A percentile compares a stretch with the other conserved stretches of the same genome.
Conservation (phyloP, 2,888 invertebrate genomes). For the Drosophila lacicola region DNA sequence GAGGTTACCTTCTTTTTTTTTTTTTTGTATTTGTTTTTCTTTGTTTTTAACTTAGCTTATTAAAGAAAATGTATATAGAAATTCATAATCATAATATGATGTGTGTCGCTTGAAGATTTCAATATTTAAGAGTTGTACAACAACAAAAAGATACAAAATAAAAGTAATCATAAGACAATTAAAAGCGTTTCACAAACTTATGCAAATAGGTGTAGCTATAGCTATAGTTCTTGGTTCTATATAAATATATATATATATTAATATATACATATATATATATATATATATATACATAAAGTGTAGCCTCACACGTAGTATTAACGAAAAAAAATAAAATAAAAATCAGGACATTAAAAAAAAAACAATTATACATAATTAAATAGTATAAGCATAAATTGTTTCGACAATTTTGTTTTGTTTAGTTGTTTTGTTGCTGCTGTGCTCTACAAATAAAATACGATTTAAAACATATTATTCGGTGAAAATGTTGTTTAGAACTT, state of each 20-base stretch:
- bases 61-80: constrained; percentile 23
- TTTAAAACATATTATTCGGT: constrained; percentile 29
- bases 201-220: constrained; percentile 37
- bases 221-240: constrained; percentile 5
- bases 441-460: constrained; percentile 15
- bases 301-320: constrained; percentile 72
- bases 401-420: constrained; percentile 13
- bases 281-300: constrained; percentile 31
- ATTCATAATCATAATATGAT: constrained; percentile 16
- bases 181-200: constrained; percentile 67
- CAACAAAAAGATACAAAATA: constrained; percentile 28
- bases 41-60: constrained; percentile 9
- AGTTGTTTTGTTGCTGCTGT: constrained; percentile 8
- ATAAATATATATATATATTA: background rate
- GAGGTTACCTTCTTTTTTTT: constrained; percentile 5
- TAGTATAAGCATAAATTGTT: constrained; percentile 11
- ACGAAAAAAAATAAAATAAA: constrained; percentile 38
- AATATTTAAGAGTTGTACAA: constrained; percentile 13
- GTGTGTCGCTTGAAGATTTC: constrained; percentile 10
- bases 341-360: constrained; percentile 10
- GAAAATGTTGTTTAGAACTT: constrained; percentile 30
- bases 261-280: background rate
- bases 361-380: constrained; percentile 7
- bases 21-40: background rate
- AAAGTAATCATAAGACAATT: constrained; percentile 55